phyloP scores from a whole-genome alignment of 2,113 vertebrate species.

The Catagonus wagneri region DNA sequence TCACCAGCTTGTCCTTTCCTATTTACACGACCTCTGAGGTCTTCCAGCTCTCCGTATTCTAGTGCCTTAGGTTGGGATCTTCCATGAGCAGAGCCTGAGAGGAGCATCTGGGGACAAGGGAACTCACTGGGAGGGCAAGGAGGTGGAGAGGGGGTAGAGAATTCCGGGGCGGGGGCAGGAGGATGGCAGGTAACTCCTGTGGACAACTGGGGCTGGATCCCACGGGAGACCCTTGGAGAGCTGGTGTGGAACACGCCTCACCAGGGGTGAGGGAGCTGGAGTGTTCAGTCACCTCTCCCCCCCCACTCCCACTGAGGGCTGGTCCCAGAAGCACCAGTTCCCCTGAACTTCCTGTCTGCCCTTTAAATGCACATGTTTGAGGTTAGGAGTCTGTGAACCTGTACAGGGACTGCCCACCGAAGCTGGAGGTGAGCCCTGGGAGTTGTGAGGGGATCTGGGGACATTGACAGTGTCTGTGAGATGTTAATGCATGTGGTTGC shows the following conservation, averaged over 20 bases:
- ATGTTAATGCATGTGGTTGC: neutral
- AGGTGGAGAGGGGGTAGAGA: neutral
- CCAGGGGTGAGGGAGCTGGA: too few relatives aligned
- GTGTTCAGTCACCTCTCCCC: neutral
- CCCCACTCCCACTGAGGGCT: neutral
- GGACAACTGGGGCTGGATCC: neutral
- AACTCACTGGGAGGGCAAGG: neutral
- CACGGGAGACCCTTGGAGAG: neutral
- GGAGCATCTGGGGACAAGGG: neutral
- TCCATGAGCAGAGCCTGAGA: neutral
- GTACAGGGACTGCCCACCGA: neutral
- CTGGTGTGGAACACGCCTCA: neutral
- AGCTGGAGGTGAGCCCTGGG: neutral
- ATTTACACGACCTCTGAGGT: neutral
- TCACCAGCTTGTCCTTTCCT: neutral
- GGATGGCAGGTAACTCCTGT: neutral
- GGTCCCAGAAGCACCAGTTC: neutral
- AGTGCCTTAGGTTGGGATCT: neutral
- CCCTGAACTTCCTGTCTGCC: neutral
- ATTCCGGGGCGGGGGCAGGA: neutral
- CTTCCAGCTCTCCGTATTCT: neutral
- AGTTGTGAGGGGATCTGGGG: rapidly evolving
- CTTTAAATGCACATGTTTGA: neutral
- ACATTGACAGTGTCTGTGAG: neutral
- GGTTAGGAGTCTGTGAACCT: neutral